Conservation (phyloP, 2,888 invertebrate genomes). For the Drosophila prolongata region DNA sequence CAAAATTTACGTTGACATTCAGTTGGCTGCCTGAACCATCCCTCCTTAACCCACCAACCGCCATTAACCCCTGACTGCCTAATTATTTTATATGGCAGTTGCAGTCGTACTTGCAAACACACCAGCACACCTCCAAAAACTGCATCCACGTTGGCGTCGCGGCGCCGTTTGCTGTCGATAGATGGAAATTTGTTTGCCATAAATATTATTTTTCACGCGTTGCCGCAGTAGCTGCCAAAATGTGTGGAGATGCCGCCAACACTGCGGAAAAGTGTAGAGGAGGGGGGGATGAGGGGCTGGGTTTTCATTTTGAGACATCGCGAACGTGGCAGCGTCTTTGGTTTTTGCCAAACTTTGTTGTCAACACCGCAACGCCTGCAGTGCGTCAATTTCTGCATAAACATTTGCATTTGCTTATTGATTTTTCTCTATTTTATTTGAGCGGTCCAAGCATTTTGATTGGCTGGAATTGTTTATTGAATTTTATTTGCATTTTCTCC, state of each 20-base stretch:
- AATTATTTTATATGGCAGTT: constrained; percentile 72
- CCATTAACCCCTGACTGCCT: constrained; percentile 63
- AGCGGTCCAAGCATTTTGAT: not conserved
- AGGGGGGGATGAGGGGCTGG: constrained; percentile 1
- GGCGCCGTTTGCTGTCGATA: constrained; percentile 66
- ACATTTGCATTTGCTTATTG: constrained; percentile 46
- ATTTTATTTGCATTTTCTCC: not conserved
- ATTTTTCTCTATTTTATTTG: constrained; percentile 34
- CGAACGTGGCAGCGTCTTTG: constrained; percentile 24
- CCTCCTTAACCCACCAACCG: constrained; percentile 13
- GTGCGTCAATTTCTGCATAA: constrained; percentile 39
- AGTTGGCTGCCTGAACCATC: not conserved
- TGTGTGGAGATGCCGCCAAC: constrained; percentile 54
- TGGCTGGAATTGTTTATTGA: constrained; percentile 1
- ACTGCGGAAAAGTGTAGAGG: constrained; percentile 7
- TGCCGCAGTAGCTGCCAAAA: constrained; percentile 65
- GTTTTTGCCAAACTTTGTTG: constrained; percentile 53
- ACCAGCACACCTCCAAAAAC: constrained; percentile 30
- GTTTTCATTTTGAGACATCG: constrained; percentile 13
- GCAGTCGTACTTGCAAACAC: constrained; percentile 16
- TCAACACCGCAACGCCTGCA: constrained; percentile 51
- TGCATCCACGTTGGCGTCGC: constrained; percentile 55
- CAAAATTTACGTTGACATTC: constrained; percentile 68
- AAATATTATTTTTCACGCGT: constrained; percentile 74
- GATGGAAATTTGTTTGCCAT: constrained; percentile 79